These are phyloP conservation scores for Syngnathus typhle DNA, from an alignment of 2,113 vertebrate genomes.

Conservation along the genomic window DNA sequence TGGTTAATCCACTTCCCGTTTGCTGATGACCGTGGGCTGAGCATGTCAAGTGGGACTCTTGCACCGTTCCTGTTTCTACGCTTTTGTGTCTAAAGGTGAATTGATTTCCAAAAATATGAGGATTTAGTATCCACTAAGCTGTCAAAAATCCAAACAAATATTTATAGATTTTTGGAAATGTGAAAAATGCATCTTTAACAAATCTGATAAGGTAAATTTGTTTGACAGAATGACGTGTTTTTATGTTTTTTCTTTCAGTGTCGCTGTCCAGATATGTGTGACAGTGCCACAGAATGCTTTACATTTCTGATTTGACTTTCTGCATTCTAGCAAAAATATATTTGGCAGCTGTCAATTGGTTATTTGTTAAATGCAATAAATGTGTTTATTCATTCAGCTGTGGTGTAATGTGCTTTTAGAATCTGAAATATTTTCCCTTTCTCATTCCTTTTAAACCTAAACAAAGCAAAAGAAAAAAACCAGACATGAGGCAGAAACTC, in stretches of 20 bases:
- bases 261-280: no score
- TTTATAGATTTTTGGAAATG: neutral
- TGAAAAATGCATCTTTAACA: neutral
- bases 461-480: no score
- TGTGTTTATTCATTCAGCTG: no score
- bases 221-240: neutral
- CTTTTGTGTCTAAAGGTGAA: slow-evolving; percentile 41
- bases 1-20: slow-evolving; percentile 63
- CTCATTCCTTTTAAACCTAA: no score
- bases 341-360: no score
- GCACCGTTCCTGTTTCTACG: slow-evolving; percentile 39
- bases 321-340: no score
- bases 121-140: neutral
- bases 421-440: no score
- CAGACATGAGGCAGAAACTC: no score
- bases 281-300: no score
- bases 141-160: neutral
- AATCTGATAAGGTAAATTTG: neutral
- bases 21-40: slow-evolving; percentile 57
- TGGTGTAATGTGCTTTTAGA: no score
- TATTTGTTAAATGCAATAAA: no score
- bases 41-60: slow-evolving; percentile 44
- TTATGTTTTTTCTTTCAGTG: neutral
- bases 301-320: no score
- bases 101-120: slow-evolving; percentile 35